Base-by-base conservation (phyloP, 2,888 invertebrate genomes). In the Dynastes tityus region DNA sequence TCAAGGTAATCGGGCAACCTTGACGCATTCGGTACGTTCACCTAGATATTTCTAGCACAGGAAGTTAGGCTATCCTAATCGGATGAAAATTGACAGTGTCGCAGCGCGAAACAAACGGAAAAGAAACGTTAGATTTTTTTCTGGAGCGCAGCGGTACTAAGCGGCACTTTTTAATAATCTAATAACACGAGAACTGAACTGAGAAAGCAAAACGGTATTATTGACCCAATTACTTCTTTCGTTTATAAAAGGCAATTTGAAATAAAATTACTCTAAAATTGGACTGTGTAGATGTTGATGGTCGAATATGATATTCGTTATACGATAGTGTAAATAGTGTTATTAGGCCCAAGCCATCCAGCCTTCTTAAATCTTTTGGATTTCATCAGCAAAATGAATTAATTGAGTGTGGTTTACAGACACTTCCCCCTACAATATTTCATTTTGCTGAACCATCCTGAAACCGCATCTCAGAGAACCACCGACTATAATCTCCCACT, bases 51-150 rank as follows among this genome's bases (percentile, higher is more conserved):
- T 40, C 37, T 71, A 1, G 37, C 22, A 27, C 58, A 73, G 73
- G 73, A 73, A 73, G 73, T 73, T 40, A 45, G 61, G 73, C n/a
- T 40, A 45, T 61, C 61, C 58, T 73, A 61, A 73, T 58, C 73
- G 58, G 73, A 73, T 73, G 61, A 16, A 73, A 61, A 73, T 58
- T 68, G 68, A 73, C 13, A 73, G 58, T 16, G 11, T 9, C 8
- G 22, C 9, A 8, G 8, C 2, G 13, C 58, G 27, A 71, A 16
- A 37, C 37, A 71, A 32, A 53, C 32, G 49, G 9, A 55, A 58
- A 16, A 61, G 45, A 27, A 61, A 73, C 40, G 40, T 8, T 45
- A 45, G 9, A 45, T 45, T 45, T 45, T 9, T 63, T 29, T 29
- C 6, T 8, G 29, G 27, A 63, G 16, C n/a, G 22, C n/a, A 22